Percentiles rank a stretch among this genome's conserved stretches.
Evolutionary conservation across 2,113 vertebrate species (phyloP).

Genomic region (Blennius ocellaris): DNA sequence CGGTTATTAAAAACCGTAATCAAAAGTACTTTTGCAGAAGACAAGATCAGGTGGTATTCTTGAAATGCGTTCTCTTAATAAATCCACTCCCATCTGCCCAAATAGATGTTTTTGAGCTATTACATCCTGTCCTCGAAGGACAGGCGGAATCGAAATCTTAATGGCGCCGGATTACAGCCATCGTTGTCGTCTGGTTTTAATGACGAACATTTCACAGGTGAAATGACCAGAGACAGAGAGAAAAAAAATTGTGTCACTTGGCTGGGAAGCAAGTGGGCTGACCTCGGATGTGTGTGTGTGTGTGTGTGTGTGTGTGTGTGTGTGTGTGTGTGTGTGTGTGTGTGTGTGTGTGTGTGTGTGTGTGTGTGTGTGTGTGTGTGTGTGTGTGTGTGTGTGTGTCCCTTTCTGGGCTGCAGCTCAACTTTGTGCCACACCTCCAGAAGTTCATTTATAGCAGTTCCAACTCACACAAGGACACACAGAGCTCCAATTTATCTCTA

Average conservation of each 20-base stretch:
- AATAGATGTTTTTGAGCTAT: constrained; percentile 73
- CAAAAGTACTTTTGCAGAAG: constrained; percentile 59
- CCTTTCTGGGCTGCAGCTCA: too few relatives aligned
- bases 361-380: too few relatives aligned
- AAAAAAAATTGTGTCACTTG: constrained; percentile 12
- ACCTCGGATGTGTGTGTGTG: constrained; percentile 41
- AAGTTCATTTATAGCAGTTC: too few relatives aligned
- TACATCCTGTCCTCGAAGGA: constrained; percentile 63
- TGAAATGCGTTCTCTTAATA: constrained; percentile 67
- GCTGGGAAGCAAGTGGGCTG: constrained; percentile 23
- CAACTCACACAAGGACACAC: too few relatives aligned
- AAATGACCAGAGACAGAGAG: constrained; percentile 28
- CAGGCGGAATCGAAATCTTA: constrained; percentile 54
- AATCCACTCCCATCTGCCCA: constrained; percentile 61
- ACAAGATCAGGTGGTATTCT: constrained; percentile 53
- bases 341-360: too few relatives aligned
- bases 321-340: too few relatives aligned
- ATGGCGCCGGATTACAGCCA: constrained; percentile 50
- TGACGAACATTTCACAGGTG: constrained; percentile 38
- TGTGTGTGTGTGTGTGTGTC: too few relatives aligned
- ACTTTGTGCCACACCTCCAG: too few relatives aligned
- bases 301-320: too few relatives aligned
- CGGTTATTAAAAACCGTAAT: constrained; percentile 59
- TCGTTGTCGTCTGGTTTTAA: constrained; percentile 30
- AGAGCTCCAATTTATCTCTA: too few relatives aligned